Conservation (phyloP, 2,113 vertebrate genomes). For the Rallus limicola region DNA sequence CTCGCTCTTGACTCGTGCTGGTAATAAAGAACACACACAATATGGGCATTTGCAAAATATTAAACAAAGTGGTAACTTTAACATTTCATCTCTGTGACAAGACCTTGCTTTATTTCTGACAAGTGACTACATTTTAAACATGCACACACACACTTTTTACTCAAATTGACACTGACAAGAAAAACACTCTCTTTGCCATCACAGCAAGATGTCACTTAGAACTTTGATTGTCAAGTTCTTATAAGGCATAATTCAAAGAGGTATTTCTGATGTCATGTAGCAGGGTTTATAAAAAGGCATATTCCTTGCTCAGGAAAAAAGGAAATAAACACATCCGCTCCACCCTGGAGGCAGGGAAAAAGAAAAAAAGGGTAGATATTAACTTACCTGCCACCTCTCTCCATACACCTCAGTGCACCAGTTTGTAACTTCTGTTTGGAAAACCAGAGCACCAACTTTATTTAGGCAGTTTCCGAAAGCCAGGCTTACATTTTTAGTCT, state of each 20-base stretch:
- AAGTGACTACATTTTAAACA: conserved; percentile 4
- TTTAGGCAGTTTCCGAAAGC: background rate
- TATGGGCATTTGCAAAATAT: background rate
- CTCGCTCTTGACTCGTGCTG: background rate
- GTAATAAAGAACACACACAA: background rate
- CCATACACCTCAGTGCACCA: background rate
- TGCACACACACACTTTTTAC: background rate
- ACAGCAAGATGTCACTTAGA: background rate
- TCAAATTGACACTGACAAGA: conserved; percentile 19
- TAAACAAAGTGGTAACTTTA: background rate
- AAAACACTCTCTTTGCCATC: background rate
- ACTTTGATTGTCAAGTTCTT: background rate
- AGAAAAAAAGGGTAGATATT: background rate
- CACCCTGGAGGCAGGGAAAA: background rate
- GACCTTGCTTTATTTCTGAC: conserved; percentile 2
- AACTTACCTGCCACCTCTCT: background rate
- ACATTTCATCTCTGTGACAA: conserved; percentile 11
- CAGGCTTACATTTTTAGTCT: background rate
- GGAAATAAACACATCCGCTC: background rate
- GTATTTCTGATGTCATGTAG: background rate
- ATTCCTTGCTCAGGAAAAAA: background rate
- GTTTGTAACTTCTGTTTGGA: background rate
- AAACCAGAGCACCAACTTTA: background rate
- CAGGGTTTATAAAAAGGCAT: background rate
- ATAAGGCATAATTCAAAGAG: background rate